A percentile compares a stretch with the other conserved stretches of the same genome.
Evolutionary conservation across 2,113 vertebrate genomes (phyloP).

Genomic region (Chionis minor): DNA sequence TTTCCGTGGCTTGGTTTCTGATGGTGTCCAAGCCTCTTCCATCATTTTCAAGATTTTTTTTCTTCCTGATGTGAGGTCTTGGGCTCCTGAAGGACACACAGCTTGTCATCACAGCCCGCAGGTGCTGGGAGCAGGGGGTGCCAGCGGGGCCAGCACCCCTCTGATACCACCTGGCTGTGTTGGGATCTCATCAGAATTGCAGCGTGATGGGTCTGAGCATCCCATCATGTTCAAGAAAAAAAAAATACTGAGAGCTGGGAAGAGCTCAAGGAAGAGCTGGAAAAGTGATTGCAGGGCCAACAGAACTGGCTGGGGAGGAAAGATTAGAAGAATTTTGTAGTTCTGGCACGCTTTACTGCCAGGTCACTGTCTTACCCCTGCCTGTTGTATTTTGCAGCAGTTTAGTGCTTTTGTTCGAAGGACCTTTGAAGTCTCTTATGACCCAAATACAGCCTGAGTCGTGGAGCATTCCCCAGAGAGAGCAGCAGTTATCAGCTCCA

Average conservation of each 20-base stretch:
- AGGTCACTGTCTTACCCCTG: neutral
- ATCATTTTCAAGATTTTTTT: neutral
- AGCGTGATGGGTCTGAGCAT: neutral
- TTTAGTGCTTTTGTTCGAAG: constrained; percentile 30
- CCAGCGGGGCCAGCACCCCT: neutral
- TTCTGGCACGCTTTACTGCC: neutral
- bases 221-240: neutral
- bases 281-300: neutral
- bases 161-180: neutral
- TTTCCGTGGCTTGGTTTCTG: neutral
- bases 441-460: constrained; percentile 30
- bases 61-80: neutral
- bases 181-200: neutral
- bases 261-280: neutral
- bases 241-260: neutral
- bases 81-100: neutral
- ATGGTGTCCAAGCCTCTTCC: neutral
- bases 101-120: neutral
- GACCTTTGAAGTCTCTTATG: constrained; percentile 35
- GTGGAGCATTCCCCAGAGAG: neutral
- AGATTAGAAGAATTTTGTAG: neutral
- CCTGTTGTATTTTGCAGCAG: neutral
- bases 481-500: rapidly evolving
- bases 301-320: neutral
- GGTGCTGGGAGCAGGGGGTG: rapidly evolving